Evolutionary conservation across 2,113 vertebrate genomes (phyloP).

Genomic region (Austrofundulus limnaeus): DNA sequence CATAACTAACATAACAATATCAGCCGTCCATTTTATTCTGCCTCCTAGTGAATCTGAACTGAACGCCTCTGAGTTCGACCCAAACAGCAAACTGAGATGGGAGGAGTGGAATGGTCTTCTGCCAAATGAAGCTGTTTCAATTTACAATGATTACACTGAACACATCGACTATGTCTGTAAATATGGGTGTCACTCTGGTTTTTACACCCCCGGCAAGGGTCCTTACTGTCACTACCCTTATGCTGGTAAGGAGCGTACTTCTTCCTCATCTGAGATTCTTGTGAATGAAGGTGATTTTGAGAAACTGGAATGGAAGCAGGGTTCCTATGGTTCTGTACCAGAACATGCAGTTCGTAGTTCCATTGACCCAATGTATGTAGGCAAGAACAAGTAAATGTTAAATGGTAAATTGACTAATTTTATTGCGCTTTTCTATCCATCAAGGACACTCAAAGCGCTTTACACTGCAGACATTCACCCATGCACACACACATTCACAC

Average conservation of each 20-base stretch:
- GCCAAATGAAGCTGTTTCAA: constrained; percentile 44
- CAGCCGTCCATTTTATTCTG: neutral
- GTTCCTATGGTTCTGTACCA: constrained; percentile 70
- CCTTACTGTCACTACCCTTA: constrained; percentile 51
- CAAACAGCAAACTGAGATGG: constrained; percentile 45
- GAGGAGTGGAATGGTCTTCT: constrained; percentile 22
- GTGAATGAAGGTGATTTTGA: constrained; percentile 78
- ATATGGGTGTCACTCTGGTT: constrained; percentile 50
- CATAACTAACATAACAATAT: neutral
- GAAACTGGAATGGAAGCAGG: constrained; percentile 75
- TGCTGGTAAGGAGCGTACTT: constrained; percentile 19
- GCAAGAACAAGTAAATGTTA: constrained; percentile 82
- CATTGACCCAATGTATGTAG: constrained; percentile 65
- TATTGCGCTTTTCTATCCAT: no score
- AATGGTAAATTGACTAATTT: no score
- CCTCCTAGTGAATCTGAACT: neutral
- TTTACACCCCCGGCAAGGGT: constrained; percentile 44
- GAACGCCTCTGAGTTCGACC: no score
- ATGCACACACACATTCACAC: no score
- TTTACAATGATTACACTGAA: constrained; percentile 50
- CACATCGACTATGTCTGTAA: constrained; percentile 63
- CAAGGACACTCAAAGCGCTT: no score
- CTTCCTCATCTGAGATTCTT: constrained; percentile 64
- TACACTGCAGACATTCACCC: no score
- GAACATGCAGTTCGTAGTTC: constrained; percentile 59